Base-by-base conservation (phyloP, 30 jellyfish, hydroid and myxozoan species). In the Morbakka virulenta region DNA sequence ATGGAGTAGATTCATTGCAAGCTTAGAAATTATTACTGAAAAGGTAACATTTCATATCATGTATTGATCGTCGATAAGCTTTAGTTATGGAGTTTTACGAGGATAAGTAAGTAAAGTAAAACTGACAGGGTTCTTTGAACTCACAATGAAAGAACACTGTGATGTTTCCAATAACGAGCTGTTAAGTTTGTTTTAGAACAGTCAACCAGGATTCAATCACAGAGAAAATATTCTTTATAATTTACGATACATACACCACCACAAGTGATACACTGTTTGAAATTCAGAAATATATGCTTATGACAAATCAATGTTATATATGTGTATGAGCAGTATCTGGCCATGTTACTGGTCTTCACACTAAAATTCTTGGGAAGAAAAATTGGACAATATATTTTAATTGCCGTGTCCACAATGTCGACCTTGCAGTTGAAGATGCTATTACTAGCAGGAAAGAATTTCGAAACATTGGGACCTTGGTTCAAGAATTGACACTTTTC, bases 321-420 rank as follows among this genome's bases (percentile, higher is more conserved):
- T 32, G 72, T 61, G 36, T 35, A 47, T 77, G 80, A 32, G 23
- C 80, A 34, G 80, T 77, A 48, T 62, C 79, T 62, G 80, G 88
- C 36, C 80, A 35, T 77, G 88, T 77, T 36, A 64, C 80, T 77
- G 88, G 88, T 77, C 79, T 77, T 24, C 48, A 80, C 27, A 30
- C 77, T 62, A 77, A 64, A 67, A 28, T 63, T 29, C 88, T 62
- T 32, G 35, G 41, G 72, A 80, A 35, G 67, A 72, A 62, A 77
- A 77, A 72, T 28, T 20, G 81, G 14, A 80, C 88, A 35, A 35
- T 50, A 73, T n/a, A 77, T 64, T 79, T 63, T 62, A 53, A 62
- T 50, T 77, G 80, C 64, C 66, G 72, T 2, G 88, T 57, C 84
- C 84, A 72, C 75, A 72, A 48, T 34, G 73, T 72, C 11, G 52